Evolutionary conservation across 2,113 vertebrate species (phyloP).

Genomic region (Otocyon megalotis): DNA sequence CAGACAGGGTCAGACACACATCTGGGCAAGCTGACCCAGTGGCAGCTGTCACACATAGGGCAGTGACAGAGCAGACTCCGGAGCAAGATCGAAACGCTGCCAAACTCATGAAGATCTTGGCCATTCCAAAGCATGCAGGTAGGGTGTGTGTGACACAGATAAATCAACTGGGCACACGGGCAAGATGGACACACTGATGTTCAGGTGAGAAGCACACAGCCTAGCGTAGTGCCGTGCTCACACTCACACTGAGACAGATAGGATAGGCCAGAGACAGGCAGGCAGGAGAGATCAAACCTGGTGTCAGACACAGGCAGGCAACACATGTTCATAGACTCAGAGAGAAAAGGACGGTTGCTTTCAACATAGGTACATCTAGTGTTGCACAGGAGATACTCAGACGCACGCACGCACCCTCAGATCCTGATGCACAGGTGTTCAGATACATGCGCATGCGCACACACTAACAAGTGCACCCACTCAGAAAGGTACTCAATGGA

Average conservation of each 20-base stretch:
- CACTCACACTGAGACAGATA: neutral
- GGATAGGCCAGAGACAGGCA: neutral
- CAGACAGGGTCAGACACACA: constrained; percentile 24
- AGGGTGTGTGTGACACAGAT: neutral
- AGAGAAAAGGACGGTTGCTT: neutral
- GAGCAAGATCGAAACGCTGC: neutral
- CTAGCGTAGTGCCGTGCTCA: neutral
- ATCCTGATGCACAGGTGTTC: neutral
- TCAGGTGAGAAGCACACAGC: neutral
- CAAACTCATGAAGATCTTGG: neutral
- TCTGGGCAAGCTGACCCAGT: constrained; percentile 18
- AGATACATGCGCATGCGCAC: neutral
- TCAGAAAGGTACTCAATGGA: neutral
- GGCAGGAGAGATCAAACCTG: neutral
- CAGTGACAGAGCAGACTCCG: neutral
- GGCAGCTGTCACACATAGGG: neutral
- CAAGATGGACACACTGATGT: neutral
- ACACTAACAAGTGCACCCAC: neutral
- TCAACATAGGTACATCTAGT: neutral
- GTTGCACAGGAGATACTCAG: neutral
- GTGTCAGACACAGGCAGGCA: neutral
- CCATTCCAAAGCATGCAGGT: neutral
- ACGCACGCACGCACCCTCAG: too few relatives aligned
- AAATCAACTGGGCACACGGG: neutral
- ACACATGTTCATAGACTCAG: neutral